Conservation (phyloP, 1,140 invertebrate species). For the Meloidogyne hapla region DNA sequence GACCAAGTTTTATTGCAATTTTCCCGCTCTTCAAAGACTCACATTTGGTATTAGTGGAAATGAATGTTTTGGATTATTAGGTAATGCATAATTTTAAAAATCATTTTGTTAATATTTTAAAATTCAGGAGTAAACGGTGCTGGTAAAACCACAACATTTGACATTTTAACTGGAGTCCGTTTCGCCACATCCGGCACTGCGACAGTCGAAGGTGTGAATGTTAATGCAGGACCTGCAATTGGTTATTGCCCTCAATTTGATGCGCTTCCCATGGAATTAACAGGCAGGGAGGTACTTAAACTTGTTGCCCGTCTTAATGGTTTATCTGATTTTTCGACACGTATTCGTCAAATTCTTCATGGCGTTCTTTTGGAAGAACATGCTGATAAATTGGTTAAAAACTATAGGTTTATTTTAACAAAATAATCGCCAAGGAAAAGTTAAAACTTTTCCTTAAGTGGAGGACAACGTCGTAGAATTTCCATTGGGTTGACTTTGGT, state of each 20-base stretch:
- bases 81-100: slow-evolving; percentile 37
- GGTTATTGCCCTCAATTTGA: slow-evolving; percentile 56
- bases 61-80: slow-evolving; percentile 54
- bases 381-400: slow-evolving; percentile 41
- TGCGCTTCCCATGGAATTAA: slow-evolving; percentile 46
- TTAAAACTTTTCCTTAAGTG: slow-evolving; percentile 62
- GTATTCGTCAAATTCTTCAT: slow-evolving; percentile 42
- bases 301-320: slow-evolving; percentile 48
- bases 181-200: slow-evolving; percentile 42
- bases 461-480: slow-evolving; percentile 65
- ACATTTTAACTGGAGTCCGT: slow-evolving; percentile 46
- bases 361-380: slow-evolving; percentile 33
- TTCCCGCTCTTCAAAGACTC: slow-evolving; percentile 44
- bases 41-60: slow-evolving; percentile 47
- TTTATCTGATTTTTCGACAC: slow-evolving; percentile 30
- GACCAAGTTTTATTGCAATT: slow-evolving; percentile 46
- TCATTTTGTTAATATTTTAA: neutral
- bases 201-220: slow-evolving; percentile 39
- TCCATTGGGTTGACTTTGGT: slow-evolving; percentile 53
- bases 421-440: neutral
- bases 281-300: slow-evolving; percentile 41
- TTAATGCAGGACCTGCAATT: slow-evolving; percentile 41
- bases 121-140: slow-evolving; percentile 51
- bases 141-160: slow-evolving; percentile 53
- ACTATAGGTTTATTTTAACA: slow-evolving; percentile 32